Conservation (phyloP, 2,113 vertebrate genomes). For the Lagenorhynchus albirostris region DNA sequence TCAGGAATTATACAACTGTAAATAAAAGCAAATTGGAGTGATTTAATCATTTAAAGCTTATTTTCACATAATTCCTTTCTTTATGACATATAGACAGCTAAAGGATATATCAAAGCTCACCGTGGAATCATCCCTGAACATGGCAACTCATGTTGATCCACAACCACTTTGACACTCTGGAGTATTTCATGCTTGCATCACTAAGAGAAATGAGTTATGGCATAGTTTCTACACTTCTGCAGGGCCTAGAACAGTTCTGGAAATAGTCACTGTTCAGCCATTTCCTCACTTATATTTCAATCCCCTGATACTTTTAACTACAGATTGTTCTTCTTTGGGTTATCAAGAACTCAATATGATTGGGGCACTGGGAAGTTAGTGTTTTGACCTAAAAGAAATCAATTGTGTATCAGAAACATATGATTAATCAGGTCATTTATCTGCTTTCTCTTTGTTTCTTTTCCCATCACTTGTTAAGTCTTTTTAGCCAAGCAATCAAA, state of each 20-base stretch:
- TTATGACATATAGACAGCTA: not conserved
- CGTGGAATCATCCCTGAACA: not conserved
- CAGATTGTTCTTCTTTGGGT: not conserved
- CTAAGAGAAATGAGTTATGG: not conserved
- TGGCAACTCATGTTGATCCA: not conserved
- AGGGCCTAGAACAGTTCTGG: not conserved
- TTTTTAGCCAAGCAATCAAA: not conserved
- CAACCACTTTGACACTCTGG: not conserved
- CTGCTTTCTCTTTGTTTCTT: not conserved
- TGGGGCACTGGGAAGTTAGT: not conserved
- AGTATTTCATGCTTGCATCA: not conserved
- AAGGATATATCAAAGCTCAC: not conserved
- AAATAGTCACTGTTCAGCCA: not conserved
- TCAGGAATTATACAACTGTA: constrained; percentile 35
- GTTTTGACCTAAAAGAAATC: not conserved
- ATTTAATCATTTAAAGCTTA: constrained; percentile 40
- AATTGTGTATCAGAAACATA: not conserved
- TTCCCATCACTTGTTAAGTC: not conserved
- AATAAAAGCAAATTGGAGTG: constrained; percentile 53
- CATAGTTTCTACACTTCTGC: not conserved
- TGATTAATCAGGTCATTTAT: not conserved
- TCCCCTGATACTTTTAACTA: not conserved
- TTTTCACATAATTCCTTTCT: constrained; percentile 9
- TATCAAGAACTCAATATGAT: not conserved
- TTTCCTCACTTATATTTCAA: not conserved